Percentiles rank a stretch among this genome's conserved stretches.
These are phyloP conservation scores for Acrocera orbiculus DNA, from an alignment of 2,888 invertebrate species.

Conservation along the genomic window DNA sequence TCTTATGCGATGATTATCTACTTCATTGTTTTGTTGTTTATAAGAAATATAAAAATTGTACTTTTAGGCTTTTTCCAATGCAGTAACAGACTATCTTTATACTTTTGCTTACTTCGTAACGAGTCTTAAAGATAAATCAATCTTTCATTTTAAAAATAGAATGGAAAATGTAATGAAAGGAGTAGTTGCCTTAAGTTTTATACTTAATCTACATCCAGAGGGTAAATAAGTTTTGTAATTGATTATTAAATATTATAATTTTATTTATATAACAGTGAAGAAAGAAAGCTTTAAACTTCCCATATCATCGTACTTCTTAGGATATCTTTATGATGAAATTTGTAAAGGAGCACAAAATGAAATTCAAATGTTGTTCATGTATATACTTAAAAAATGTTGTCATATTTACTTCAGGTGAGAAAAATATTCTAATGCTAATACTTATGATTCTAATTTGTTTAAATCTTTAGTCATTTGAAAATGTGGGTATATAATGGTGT, in stretches of 20 bases:
- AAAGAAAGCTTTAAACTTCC: constrained; percentile 15
- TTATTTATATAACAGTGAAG: constrained; percentile 16
- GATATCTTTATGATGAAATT: constrained; percentile 24
- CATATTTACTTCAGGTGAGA: constrained; percentile 24
- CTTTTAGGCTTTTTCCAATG: constrained; percentile 41
- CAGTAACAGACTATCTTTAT: constrained; percentile 39
- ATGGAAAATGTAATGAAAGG: constrained; percentile 21
- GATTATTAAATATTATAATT: not conserved
- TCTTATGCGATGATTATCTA: too few relatives aligned
- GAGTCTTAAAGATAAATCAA: constrained; percentile 15
- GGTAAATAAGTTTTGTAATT: constrained; percentile 14
- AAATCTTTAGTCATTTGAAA: constrained; percentile 35
- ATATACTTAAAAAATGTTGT: constrained; percentile 24
- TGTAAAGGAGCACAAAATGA: constrained; percentile 21
- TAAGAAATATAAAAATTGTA: too few relatives aligned
- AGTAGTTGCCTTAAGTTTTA: constrained; percentile 19
- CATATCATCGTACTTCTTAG: constrained; percentile 23
- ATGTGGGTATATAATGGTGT: constrained; percentile 75
- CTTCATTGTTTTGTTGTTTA: too few relatives aligned
- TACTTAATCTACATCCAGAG: constrained; percentile 20
- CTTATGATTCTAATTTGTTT: not conserved
- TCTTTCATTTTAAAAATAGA: constrained; percentile 19
- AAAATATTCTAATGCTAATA: not conserved
- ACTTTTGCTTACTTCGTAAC: constrained; percentile 35
- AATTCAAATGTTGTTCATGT: constrained; percentile 22